Evolutionary conservation across 1,140 invertebrate genomes (phyloP).

Genomic region (Pseudachorutes palmiensis): DNA sequence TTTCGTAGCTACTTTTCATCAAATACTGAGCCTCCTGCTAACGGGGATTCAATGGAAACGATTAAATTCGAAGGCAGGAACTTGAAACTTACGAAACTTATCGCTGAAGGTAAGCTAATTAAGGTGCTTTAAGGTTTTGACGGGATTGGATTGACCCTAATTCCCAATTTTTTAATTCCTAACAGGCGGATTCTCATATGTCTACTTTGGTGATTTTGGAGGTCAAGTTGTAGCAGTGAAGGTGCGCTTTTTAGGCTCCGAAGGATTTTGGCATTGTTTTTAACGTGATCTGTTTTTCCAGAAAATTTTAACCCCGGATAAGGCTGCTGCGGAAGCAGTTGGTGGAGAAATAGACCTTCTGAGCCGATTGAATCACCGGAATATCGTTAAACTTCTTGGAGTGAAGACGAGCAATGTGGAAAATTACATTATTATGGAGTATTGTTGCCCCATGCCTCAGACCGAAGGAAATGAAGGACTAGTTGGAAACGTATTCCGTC

Average conservation of each 20-base stretch:
- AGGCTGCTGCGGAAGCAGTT: constrained; percentile 23
- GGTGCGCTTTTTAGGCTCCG: constrained; percentile 7
- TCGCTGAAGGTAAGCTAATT: constrained; percentile 1
- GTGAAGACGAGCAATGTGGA: constrained; percentile 19
- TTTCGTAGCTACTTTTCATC: constrained; percentile 5
- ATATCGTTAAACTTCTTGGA: constrained; percentile 33
- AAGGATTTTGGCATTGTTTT: not conserved
- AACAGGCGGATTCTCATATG: constrained; percentile 34
- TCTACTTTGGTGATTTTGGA: constrained; percentile 24
- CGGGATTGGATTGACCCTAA: not conserved
- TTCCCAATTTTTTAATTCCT: not conserved
- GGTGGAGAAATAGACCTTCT: constrained; percentile 33
- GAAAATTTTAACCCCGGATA: constrained; percentile 32
- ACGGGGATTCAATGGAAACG: not conserved
- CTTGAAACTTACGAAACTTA: not conserved
- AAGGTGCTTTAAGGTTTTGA: not conserved
- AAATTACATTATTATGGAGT: constrained; percentile 33
- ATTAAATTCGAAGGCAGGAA: constrained; percentile 6
- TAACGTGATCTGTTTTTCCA: constrained; percentile 1
- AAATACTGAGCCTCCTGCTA: not conserved
- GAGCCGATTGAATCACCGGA: constrained; percentile 26
- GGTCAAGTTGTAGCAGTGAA: constrained; percentile 31
- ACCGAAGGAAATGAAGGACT: constrained; percentile 17
- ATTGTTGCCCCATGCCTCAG: constrained; percentile 21
- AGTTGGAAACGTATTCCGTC: constrained; percentile 31